These are phyloP conservation scores for Yoshiicerus persimilis DNA, from an alignment of 1,140 invertebrate species.

Conservation along the genomic window DNA sequence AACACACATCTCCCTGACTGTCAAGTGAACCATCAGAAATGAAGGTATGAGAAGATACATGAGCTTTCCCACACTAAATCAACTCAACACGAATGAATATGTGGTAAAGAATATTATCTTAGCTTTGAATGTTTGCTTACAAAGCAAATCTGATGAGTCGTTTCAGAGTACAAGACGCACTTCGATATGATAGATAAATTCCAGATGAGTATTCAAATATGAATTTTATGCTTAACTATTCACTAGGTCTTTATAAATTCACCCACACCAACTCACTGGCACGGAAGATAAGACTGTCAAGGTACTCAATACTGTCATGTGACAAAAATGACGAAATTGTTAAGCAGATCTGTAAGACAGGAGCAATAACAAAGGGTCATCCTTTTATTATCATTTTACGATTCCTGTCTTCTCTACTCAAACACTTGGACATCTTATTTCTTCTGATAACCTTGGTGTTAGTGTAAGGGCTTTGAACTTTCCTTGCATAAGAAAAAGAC, in stretches of 20 bases:
- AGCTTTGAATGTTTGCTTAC: background rate
- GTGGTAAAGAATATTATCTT: background rate
- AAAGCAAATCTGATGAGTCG: background rate
- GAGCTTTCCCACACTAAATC: conserved; percentile 32
- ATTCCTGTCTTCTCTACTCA: background rate
- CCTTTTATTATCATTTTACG: background rate
- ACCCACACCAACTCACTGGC: background rate
- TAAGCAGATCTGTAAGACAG: background rate
- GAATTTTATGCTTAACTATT: background rate
- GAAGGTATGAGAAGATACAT: conserved; percentile 6
- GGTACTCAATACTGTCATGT: background rate
- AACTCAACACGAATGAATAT: background rate
- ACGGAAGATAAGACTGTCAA: background rate
- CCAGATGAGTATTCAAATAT: background rate
- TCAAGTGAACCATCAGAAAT: background rate
- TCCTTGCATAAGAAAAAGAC: background rate
- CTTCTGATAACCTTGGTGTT: background rate
- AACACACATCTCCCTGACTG: background rate
- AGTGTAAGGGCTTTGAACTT: background rate
- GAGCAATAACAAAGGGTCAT: background rate
- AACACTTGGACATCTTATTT: background rate
- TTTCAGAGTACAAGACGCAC: background rate
- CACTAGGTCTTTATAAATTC: background rate
- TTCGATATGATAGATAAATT: background rate
- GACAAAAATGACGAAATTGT: background rate